Conservation (phyloP, 2,797 vertebrate genomes). For the Notoglanidium macrostoma region DNA sequence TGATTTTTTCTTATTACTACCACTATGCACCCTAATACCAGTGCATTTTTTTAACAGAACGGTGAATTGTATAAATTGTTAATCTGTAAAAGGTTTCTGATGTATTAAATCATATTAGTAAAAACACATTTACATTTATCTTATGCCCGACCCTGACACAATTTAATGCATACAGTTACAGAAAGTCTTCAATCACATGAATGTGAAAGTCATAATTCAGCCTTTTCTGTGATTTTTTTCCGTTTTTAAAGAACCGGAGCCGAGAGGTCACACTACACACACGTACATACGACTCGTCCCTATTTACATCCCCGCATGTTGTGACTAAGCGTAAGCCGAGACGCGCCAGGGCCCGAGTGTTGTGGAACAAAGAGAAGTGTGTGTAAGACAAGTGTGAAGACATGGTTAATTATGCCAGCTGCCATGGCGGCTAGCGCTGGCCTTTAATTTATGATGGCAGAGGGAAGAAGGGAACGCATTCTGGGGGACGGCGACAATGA, state of each 20-base stretch:
- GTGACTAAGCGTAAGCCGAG: slow-evolving; percentile 41
- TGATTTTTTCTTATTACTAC: slow-evolving; percentile 19
- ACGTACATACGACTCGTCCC: slow-evolving; percentile 16
- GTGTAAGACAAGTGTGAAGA: slow-evolving; percentile 56
- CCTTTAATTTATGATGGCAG: slow-evolving; percentile 62
- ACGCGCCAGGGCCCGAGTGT: slow-evolving; percentile 28
- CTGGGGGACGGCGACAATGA: slow-evolving; percentile 49
- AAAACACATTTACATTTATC: background rate
- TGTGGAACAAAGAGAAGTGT: slow-evolving; percentile 52
- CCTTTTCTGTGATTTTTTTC: slow-evolving; percentile 21
- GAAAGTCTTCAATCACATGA: too few species aligned
- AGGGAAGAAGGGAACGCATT: slow-evolving; percentile 50
- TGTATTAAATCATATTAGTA: background rate
- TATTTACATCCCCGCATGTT: slow-evolving; percentile 45
- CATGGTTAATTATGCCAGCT: slow-evolving; percentile 64
- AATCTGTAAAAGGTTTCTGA: background rate
- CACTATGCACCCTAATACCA: too few species aligned
- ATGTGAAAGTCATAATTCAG: background rate
- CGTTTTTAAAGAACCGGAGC: slow-evolving; percentile 29
- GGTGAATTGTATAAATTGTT: background rate
- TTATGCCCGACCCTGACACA: background rate
- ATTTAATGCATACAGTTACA: background rate
- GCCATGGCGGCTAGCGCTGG: slow-evolving; percentile 50
- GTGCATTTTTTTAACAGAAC: background rate
- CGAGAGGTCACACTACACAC: slow-evolving; percentile 28